Evolutionary conservation across 2,113 vertebrate species (phyloP).

Genomic region (Shinisaurus crocodilurus): DNA sequence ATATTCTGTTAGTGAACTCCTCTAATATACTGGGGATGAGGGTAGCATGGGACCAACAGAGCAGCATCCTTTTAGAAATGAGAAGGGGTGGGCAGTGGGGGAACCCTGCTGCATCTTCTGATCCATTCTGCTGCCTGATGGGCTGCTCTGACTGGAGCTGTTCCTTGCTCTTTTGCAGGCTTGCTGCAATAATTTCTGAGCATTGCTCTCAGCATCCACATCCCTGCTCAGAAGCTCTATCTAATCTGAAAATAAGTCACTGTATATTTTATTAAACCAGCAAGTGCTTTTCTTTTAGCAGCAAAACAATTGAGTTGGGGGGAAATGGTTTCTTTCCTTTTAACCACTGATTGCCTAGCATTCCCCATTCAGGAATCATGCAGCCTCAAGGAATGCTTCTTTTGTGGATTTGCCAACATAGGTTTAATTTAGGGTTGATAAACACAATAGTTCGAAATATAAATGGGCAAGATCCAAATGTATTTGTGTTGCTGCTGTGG

Average conservation of each 20-base stretch:
- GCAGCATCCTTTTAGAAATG: constrained; percentile 21
- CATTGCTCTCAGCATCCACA: not conserved
- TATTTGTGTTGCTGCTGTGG: not conserved
- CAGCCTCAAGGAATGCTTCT: not conserved
- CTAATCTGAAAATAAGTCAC: constrained; percentile 70
- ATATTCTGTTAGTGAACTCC: not conserved
- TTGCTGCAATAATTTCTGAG: constrained; percentile 45
- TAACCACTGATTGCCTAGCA: not conserved
- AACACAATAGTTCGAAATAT: not conserved
- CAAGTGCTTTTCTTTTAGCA: constrained; percentile 53
- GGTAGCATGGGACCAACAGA: constrained; percentile 31
- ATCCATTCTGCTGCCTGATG: constrained; percentile 50
- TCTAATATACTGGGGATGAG: not conserved
- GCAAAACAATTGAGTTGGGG: constrained; percentile 52
- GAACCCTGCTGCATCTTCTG: constrained; percentile 30
- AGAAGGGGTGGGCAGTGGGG: not conserved
- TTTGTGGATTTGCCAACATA: not conserved
- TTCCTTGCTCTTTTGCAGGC: constrained; percentile 3
- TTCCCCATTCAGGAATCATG: not conserved
- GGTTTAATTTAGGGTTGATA: not conserved
- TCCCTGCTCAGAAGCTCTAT: constrained; percentile 41
- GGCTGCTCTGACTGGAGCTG: constrained; percentile 32
- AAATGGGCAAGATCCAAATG: not conserved
- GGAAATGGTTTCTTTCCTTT: constrained; percentile 17
- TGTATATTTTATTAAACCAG: constrained; percentile 63